These are phyloP conservation scores for Lophius piscatorius DNA, from an alignment of 2,113 vertebrate genomes.

Conservation along the genomic window DNA sequence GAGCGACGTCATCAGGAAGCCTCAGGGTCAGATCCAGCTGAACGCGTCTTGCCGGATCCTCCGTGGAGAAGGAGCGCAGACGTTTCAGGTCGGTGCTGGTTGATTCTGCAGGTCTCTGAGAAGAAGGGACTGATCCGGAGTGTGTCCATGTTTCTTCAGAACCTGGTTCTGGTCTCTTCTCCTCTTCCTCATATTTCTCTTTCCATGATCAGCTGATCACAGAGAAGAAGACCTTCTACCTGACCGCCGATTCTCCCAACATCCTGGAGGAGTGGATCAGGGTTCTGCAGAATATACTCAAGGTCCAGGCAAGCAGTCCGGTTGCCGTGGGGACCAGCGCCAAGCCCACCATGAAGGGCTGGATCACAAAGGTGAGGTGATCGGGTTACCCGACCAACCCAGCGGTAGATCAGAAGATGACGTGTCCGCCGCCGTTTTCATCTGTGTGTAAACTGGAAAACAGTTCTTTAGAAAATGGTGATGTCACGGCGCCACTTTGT, in stretches of 20 bases:
- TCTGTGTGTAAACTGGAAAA: too few relatives aligned
- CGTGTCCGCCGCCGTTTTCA: too few relatives aligned
- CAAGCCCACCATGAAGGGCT: slow-evolving; percentile 86
- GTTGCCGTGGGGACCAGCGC: slow-evolving; percentile 72
- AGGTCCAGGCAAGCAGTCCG: slow-evolving; percentile 83
- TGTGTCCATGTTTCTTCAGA: slow-evolving; percentile 49
- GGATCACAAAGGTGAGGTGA: slow-evolving; percentile 89
- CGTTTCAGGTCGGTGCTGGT: slow-evolving; percentile 83
- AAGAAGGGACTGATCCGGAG: slow-evolving; percentile 47
- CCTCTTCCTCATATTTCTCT: slow-evolving; percentile 28
- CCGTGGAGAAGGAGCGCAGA: slow-evolving; percentile 87
- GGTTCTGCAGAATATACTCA: slow-evolving; percentile 88
- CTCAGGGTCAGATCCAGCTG: slow-evolving; percentile 89
- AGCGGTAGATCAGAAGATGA: too few relatives aligned
- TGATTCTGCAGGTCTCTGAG: too few relatives aligned
- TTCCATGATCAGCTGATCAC: slow-evolving; percentile 81
- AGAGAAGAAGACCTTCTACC: slow-evolving; percentile 89
- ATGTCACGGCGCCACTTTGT: too few relatives aligned
- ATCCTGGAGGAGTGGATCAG: slow-evolving; percentile 93
- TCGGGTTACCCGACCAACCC: too few relatives aligned
- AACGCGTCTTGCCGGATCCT: slow-evolving; percentile 86
- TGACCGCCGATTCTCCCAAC: slow-evolving; percentile 90
- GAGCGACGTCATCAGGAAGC: slow-evolving; percentile 90
- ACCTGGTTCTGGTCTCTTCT: slow-evolving; percentile 61
- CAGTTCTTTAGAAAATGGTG: too few relatives aligned